A percentile compares a stretch with the other conserved stretches of the same genome.
Evolutionary conservation across 2,113 vertebrate genomes (phyloP).

Genomic region (Sinocyclocheilus maitianheensis): DNA sequence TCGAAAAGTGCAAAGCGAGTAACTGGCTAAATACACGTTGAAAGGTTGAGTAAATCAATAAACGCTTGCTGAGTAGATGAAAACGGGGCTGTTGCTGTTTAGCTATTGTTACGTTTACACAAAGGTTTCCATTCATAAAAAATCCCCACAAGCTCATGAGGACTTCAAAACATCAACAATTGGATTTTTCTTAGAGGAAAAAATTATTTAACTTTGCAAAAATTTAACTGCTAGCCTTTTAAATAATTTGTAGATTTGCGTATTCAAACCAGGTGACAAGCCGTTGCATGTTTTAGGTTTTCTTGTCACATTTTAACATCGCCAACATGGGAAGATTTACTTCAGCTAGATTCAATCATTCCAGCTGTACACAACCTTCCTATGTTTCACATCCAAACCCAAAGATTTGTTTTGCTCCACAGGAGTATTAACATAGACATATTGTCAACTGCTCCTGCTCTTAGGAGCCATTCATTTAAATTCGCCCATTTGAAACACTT

Average conservation of each 20-base stretch:
- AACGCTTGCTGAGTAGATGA: not conserved
- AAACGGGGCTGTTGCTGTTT: not conserved
- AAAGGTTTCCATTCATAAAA: not conserved
- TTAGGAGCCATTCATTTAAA: conserved; percentile 98
- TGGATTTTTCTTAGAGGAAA: not conserved
- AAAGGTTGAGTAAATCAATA: conserved; percentile 29
- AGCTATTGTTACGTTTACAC: conserved; percentile 13
- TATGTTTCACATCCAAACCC: conserved; percentile 90
- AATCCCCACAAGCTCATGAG: not conserved
- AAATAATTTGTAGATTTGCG: not conserved
- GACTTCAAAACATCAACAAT: conserved; percentile 10
- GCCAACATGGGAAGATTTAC: conserved; percentile 33
- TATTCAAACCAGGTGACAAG: not conserved
- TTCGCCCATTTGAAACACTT: conserved; percentile 94
- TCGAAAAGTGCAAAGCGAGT: not conserved
- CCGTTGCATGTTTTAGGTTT: not conserved
- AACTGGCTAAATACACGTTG: conserved; percentile 26
- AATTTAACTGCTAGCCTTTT: conserved; percentile 5
- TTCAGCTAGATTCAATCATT: conserved; percentile 70
- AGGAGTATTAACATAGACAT: conserved; percentile 87
- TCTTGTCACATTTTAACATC: not conserved
- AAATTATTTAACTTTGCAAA: not conserved
- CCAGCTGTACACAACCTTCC: conserved; percentile 67
- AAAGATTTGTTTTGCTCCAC: conserved; percentile 90
- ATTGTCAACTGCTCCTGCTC: conserved; percentile 87